Evolutionary conservation across 2,113 vertebrate genomes (phyloP).

Genomic region (Aegithalos caudatus): DNA sequence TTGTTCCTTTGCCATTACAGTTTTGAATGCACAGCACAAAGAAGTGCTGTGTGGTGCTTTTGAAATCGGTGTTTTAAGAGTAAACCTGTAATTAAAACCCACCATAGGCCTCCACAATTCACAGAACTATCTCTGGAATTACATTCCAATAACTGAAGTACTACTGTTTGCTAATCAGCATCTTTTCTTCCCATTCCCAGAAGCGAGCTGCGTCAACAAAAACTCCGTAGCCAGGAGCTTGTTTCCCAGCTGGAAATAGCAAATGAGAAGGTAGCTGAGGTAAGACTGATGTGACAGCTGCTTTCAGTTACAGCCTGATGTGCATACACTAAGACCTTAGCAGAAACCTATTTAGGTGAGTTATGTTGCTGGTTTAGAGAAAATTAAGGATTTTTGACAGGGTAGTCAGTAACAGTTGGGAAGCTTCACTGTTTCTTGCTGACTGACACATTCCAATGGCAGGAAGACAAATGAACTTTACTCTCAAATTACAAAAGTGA

Average conservation of each 20-base stretch:
- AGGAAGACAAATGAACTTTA: background rate
- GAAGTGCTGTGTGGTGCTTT: background rate
- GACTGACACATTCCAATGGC: background rate
- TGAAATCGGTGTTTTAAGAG: background rate
- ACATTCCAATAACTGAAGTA: background rate
- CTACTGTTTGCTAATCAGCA: background rate
- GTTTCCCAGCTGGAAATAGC: slow-evolving; percentile 81
- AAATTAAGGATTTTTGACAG: background rate
- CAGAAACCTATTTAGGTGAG: background rate
- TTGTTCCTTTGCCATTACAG: background rate
- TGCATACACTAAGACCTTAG: background rate
- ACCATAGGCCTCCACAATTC: background rate
- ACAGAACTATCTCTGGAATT: background rate
- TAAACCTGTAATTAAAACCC: background rate
- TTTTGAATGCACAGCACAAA: background rate
- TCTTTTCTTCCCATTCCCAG: slow-evolving; percentile 70
- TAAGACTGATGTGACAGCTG: slow-evolving; percentile 54
- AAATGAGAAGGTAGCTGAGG: slow-evolving; percentile 82
- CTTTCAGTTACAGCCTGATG: background rate
- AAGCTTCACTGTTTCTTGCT: background rate
- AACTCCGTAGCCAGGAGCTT: slow-evolving; percentile 82
- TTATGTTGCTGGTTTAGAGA: background rate
- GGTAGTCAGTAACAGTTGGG: background rate
- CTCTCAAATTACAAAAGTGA: background rate
- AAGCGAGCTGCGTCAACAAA: slow-evolving; percentile 85